These are phyloP conservation scores for Eolophus roseicapilla DNA, from an alignment of 2,113 vertebrate species.

Conservation along the genomic window DNA sequence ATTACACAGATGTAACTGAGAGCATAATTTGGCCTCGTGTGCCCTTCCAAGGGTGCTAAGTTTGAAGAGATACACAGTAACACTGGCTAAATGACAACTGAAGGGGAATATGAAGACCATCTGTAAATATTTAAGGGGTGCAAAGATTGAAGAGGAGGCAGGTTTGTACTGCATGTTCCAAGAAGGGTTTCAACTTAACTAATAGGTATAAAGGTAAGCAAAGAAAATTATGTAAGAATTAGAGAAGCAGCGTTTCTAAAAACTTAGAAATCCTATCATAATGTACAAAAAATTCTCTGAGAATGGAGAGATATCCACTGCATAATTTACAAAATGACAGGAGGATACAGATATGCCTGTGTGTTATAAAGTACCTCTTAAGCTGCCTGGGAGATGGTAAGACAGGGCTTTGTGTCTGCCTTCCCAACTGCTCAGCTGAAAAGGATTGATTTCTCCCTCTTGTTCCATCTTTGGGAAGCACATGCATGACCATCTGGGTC, in stretches of 20 bases:
- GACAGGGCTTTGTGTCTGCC: not conserved
- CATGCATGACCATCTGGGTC: not conserved
- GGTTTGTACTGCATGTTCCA: not conserved
- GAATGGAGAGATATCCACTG: not conserved
- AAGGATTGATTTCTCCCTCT: not conserved
- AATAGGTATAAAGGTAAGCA: not conserved
- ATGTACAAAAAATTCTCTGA: not conserved
- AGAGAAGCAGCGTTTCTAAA: not conserved
- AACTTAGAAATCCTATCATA: not conserved
- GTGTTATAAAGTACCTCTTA: not conserved
- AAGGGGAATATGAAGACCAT: conserved; percentile 1
- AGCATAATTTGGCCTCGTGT: conserved; percentile 6
- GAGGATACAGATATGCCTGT: not conserved
- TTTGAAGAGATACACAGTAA: not conserved
- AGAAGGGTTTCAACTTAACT: not conserved
- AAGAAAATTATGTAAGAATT: not conserved
- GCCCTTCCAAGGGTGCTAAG: not conserved
- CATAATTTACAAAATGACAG: not conserved
- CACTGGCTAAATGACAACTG: not conserved
- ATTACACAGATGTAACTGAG: not conserved
- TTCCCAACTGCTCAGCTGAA: not conserved
- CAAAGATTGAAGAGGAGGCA: not conserved
- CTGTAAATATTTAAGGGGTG: conserved; percentile 2
- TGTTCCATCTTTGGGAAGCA: not conserved
- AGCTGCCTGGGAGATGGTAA: not conserved